Evolutionary conservation across 2,797 vertebrate genomes (phyloP).

Genomic region (Cirrhinus molitorella): DNA sequence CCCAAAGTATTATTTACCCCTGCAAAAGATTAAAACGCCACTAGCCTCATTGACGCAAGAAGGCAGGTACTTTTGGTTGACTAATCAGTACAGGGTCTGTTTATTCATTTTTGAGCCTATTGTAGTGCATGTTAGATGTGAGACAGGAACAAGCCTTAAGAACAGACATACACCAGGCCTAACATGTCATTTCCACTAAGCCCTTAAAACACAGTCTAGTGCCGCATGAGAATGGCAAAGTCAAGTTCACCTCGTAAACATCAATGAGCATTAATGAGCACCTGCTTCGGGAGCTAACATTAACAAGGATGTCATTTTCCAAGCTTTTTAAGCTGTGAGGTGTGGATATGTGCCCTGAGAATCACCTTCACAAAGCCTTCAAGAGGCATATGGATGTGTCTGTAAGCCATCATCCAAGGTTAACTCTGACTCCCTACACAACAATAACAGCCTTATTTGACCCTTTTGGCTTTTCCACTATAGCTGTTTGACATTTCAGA

Average conservation of each 20-base stretch:
- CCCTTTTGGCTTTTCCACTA: constrained; percentile 11
- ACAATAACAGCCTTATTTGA: constrained; percentile 45
- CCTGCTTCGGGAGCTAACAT: constrained; percentile 72
- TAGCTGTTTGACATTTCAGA: constrained; percentile 2
- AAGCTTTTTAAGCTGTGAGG: constrained; percentile 74
- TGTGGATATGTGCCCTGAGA: constrained; percentile 57
- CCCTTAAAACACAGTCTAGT: constrained; percentile 77
- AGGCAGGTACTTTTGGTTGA: constrained; percentile 13
- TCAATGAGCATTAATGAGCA: constrained; percentile 76
- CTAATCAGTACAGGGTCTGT: constrained; percentile 5
- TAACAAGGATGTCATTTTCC: constrained; percentile 70
- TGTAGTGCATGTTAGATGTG: constrained; percentile 36
- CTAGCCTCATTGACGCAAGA: constrained; percentile 23
- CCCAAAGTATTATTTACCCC: constrained; percentile 5
- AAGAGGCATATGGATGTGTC: constrained; percentile 30
- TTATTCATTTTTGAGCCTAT: constrained; percentile 31
- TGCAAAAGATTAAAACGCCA: constrained; percentile 20
- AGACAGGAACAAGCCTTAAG: constrained; percentile 52
- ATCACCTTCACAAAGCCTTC: constrained; percentile 30
- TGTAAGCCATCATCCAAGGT: constrained; percentile 46
- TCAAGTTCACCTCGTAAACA: constrained; percentile 74
- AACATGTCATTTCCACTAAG: constrained; percentile 82
- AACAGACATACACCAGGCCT: constrained; percentile 73
- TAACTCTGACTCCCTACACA: constrained; percentile 18
- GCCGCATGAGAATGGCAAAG: constrained; percentile 46